These are phyloP conservation scores for Oikopleura vanhoeffeni DNA, from an alignment of 23 tunicate genomes.

Conservation along the genomic window DNA sequence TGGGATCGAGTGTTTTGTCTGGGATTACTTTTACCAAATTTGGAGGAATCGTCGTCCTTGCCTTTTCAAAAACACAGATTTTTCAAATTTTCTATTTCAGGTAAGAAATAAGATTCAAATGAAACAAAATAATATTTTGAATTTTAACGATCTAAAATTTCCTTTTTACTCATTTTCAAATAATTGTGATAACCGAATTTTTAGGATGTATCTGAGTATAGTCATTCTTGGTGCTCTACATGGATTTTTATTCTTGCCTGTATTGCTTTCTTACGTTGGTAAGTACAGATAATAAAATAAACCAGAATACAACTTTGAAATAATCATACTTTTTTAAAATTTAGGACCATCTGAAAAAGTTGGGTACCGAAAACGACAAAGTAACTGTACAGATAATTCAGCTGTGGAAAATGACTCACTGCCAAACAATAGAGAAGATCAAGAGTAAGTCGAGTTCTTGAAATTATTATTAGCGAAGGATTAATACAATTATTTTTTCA, in stretches of 20 bases:
- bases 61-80: constrained; percentile 76
- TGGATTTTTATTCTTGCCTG: constrained; percentile 78
- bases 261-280: constrained; percentile 82
- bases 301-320: too few species aligned
- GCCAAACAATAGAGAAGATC: neutral
- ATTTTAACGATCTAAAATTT: too few species aligned
- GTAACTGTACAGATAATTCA: neutral
- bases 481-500: neutral
- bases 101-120: too few species aligned
- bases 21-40: constrained; percentile 83
- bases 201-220: constrained; percentile 61
- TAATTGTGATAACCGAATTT: neutral
- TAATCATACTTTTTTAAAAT: neutral
- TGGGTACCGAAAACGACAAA: neutral
- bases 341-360: neutral
- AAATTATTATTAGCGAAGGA: neutral
- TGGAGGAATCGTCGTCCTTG: constrained; percentile 74
- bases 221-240: constrained; percentile 75
- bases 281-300: constrained; percentile 1
- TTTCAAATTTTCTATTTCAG: constrained; percentile 82
- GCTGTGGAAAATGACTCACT: neutral
- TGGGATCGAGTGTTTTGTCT: constrained; percentile 40
- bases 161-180: too few species aligned
- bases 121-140: too few species aligned
- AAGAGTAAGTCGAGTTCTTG: neutral